Conservation (phyloP, 2,888 invertebrate species). For the Netelia fuscicornis region DNA sequence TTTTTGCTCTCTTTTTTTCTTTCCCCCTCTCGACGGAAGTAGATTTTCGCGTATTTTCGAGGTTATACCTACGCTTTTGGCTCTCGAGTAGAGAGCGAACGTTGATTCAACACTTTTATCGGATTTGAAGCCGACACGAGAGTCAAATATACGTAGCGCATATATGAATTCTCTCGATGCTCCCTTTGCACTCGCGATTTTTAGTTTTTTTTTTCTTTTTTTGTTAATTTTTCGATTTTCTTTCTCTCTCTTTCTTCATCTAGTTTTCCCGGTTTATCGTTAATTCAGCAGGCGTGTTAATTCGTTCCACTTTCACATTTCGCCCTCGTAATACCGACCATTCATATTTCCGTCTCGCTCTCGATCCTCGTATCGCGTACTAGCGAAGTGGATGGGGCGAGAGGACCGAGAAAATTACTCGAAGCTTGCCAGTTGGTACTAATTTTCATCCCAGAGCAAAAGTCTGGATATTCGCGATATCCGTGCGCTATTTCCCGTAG, state of each 20-base stretch:
- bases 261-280: constrained; percentile 29
- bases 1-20: neutral
- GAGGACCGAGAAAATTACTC: constrained; percentile 22
- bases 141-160: constrained; percentile 50
- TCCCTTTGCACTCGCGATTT: neutral
- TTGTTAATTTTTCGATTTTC: neutral
- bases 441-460: constrained; percentile 32
- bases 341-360: neutral
- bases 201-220: no score
- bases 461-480: neutral
- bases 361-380: neutral
- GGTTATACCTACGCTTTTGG: constrained; percentile 6
- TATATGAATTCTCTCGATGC: constrained; percentile 7
- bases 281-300: constrained; percentile 41
- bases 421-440: constrained; percentile 7
- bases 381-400: neutral
- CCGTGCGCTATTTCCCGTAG: neutral
- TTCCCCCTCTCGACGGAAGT: neutral
- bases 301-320: constrained; percentile 27
- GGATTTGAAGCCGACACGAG: constrained; percentile 55
- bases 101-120: constrained; percentile 64
- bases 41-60: constrained; percentile 18
- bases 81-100: constrained; percentile 8
- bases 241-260: constrained; percentile 8
- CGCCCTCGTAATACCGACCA: constrained; percentile 11